Percentiles rank a stretch among this genome's conserved stretches.
Evolutionary conservation across 2,113 vertebrate genomes (phyloP).

Genomic region (Mystacornis crossleyi): DNA sequence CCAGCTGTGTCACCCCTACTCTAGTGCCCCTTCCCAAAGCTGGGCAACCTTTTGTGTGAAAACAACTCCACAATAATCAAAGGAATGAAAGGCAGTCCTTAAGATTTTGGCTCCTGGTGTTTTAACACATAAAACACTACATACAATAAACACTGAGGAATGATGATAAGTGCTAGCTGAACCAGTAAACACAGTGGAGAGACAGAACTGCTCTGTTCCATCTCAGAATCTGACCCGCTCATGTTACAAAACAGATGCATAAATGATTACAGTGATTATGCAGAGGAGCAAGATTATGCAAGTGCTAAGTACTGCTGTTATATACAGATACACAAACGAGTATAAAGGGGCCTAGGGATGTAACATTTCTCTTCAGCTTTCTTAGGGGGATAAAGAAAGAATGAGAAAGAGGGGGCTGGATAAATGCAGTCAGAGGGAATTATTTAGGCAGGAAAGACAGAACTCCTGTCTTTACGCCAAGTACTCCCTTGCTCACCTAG

Average conservation of each 20-base stretch:
- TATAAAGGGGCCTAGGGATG: conserved; percentile 33
- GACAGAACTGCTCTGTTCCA: neutral
- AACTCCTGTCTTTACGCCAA: conserved; percentile 27
- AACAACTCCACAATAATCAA: neutral
- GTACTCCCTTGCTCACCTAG: neutral
- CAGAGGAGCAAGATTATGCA: conserved; percentile 37
- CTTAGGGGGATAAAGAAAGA: neutral
- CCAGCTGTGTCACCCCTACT: neutral
- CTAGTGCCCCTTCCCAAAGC: neutral
- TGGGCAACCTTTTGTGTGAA: neutral
- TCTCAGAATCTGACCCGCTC: neutral
- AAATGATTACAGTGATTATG: conserved; percentile 46
- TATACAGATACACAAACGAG: conserved; percentile 13
- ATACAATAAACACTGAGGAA: neutral
- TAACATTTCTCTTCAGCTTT: conserved; percentile 15
- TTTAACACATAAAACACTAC: neutral
- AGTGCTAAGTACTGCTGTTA: conserved; percentile 34
- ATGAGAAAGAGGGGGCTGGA: neutral
- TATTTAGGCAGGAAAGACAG: conserved; percentile 14
- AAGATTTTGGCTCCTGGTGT: neutral
- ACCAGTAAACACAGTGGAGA: neutral
- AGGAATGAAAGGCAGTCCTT: neutral
- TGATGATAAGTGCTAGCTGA: neutral
- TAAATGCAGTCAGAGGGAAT: neutral
- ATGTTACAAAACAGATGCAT: conserved; percentile 39